Percentiles rank a stretch among this genome's conserved stretches.
These are phyloP conservation scores for Patagioenas fasciata DNA, from an alignment of 2,113 vertebrate genomes.

Conservation along the genomic window DNA sequence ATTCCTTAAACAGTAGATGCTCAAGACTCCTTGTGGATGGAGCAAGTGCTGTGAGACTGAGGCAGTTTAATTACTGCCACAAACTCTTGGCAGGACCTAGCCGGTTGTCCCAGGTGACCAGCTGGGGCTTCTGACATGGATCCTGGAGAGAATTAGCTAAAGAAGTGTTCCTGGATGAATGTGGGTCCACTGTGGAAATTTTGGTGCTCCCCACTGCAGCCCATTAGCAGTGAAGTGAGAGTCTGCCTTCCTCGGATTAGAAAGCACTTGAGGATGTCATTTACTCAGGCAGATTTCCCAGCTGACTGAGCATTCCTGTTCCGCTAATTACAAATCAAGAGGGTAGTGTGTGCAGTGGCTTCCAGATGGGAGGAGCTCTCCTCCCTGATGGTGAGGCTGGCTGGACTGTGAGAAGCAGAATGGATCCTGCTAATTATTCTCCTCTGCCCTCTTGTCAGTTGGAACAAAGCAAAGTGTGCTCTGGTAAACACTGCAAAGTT, in stretches of 20 bases:
- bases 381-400: not conserved
- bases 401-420: not conserved
- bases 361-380: slow-evolving; percentile 4
- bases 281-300: slow-evolving; percentile 53
- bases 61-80: not conserved
- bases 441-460: not conserved
- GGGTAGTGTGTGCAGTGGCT: slow-evolving; percentile 12
- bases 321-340: slow-evolving; percentile 52
- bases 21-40: not conserved
- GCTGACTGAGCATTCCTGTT: slow-evolving; percentile 53
- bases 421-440: not conserved
- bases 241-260: not conserved
- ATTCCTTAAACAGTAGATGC: not conserved
- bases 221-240: slow-evolving; percentile 33
- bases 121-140: not conserved
- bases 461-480: not conserved
- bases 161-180: not conserved
- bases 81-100: not conserved
- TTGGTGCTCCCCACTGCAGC: slow-evolving; percentile 5
- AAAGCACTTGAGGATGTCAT: slow-evolving; percentile 51
- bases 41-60: not conserved
- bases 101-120: not conserved
- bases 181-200: not conserved
- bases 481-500: not conserved
- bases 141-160: not conserved